phyloP scores from a whole-genome alignment of 2,797 vertebrate species.

The Tamandua tetradactyla region DNA sequence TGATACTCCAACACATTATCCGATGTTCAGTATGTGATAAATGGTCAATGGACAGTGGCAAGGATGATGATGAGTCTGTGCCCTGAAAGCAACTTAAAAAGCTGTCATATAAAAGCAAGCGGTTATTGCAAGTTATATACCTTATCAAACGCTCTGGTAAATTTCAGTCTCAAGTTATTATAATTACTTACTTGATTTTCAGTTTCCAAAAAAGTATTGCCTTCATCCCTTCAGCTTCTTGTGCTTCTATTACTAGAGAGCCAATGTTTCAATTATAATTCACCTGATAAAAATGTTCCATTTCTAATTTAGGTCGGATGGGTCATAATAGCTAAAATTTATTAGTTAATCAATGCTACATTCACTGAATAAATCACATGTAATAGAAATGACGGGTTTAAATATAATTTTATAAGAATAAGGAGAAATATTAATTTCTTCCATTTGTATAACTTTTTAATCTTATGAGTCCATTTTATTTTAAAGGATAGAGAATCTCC shows the following conservation, averaged over 20 bases:
- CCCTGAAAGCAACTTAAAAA: neutral
- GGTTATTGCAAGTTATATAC: neutral
- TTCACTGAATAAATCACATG: neutral
- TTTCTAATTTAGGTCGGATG: neutral
- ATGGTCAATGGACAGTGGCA: neutral
- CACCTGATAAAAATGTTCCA: neutral
- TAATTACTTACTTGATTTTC: neutral
- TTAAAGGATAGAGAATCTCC: neutral
- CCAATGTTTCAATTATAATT: neutral
- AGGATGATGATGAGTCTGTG: neutral
- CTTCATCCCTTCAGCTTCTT: neutral
- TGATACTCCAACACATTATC: neutral
- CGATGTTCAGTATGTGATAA: neutral
- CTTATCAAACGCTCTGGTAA: neutral
- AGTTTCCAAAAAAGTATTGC: neutral
- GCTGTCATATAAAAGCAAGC: neutral
- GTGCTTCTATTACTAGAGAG: neutral
- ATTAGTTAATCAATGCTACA: slow-evolving; percentile 14
- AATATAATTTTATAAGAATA: slow-evolving; percentile 27
- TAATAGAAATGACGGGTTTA: neutral
- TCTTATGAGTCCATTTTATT: neutral
- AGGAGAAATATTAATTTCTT: slow-evolving; percentile 1
- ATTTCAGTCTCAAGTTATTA: neutral
- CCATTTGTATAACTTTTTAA: slow-evolving; percentile 16
- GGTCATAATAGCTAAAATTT: neutral